A percentile compares a stretch with the other conserved stretches of the same genome.
These are phyloP conservation scores for Tiaroga cobitis DNA, from an alignment of 2,797 vertebrate species.

Conservation along the genomic window DNA sequence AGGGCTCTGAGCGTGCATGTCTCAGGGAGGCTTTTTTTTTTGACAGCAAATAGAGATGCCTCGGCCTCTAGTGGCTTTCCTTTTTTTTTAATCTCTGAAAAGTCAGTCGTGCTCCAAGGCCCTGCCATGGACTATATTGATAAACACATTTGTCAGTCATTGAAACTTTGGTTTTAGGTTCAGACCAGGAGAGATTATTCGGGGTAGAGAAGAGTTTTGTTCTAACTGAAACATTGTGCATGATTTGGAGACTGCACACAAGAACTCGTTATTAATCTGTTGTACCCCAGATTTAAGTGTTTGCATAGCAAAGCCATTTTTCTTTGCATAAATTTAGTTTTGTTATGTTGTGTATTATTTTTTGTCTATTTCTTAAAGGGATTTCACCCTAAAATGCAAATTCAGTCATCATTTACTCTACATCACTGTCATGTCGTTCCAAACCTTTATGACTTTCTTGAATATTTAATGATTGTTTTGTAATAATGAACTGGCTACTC, in stretches of 20 bases:
- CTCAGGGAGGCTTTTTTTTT: conserved; percentile 34
- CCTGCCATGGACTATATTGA: conserved; percentile 27
- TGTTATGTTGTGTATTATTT: not conserved
- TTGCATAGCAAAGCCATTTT: not conserved
- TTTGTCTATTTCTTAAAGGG: not conserved
- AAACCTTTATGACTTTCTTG: not conserved
- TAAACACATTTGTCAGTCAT: conserved; percentile 40
- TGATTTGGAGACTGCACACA: not conserved
- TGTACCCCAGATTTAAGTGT: not conserved
- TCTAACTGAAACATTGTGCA: not conserved
- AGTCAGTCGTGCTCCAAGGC: conserved; percentile 29
- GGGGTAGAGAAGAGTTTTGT: not conserved
- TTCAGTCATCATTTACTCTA: not conserved
- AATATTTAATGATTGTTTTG: not conserved
- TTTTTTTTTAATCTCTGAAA: conserved; percentile 37
- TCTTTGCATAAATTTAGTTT: not conserved
- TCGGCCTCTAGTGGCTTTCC: conserved; percentile 14
- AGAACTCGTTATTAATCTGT: not conserved
- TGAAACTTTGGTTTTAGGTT: conserved; percentile 9
- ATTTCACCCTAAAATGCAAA: not conserved
- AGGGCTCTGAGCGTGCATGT: conserved; percentile 20
- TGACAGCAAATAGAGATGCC: conserved; percentile 33
- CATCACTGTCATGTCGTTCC: not conserved
- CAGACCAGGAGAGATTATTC: conserved; percentile 39
- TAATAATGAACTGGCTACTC: not conserved